Percentiles rank a stretch among this genome's conserved stretches.
Evolutionary conservation across 2,888 invertebrate species (phyloP).

Genomic region (Poecilobothrus nobilitatus): DNA sequence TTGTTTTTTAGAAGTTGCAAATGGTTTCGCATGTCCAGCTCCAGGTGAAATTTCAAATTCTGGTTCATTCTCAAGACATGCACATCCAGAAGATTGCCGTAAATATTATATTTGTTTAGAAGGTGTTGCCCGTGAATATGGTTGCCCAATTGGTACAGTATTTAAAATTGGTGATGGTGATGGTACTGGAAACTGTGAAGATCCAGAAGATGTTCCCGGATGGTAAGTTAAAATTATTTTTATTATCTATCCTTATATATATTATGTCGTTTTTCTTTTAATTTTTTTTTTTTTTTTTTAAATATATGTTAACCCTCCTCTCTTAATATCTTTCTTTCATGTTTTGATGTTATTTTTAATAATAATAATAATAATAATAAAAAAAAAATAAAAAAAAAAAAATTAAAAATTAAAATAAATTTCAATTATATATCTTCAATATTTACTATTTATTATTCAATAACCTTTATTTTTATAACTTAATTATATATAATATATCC

Average conservation of each 20-base stretch:
- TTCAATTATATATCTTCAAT: no score
- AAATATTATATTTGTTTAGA: slow-evolving; percentile 93
- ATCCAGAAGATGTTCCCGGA: slow-evolving; percentile 92
- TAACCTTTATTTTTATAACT: neutral
- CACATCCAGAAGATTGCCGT: slow-evolving; percentile 89
- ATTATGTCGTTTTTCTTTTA: neutral
- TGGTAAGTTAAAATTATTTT: slow-evolving; percentile 59
- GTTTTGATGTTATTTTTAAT: neutral
- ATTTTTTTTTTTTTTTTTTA: neutral
- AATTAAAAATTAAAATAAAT: neutral
- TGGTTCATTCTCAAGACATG: slow-evolving; percentile 89
- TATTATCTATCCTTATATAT: no score
- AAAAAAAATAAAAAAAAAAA: neutral
- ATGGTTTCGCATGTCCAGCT: slow-evolving; percentile 79
- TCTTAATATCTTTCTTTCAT: neutral
- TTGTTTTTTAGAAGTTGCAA: slow-evolving; percentile 72
- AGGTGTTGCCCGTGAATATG: slow-evolving; percentile 84
- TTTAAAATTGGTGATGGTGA: slow-evolving; percentile 89
- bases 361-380: no score
- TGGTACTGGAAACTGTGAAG: slow-evolving; percentile 87
- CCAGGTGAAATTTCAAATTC: slow-evolving; percentile 68
- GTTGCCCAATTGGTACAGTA: slow-evolving; percentile 91
- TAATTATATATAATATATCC: neutral
- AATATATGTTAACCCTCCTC: neutral
- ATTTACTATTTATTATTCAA: no score